phyloP scores from a whole-genome alignment of 2,888 invertebrate species.

The Drosophila algonquin region DNA sequence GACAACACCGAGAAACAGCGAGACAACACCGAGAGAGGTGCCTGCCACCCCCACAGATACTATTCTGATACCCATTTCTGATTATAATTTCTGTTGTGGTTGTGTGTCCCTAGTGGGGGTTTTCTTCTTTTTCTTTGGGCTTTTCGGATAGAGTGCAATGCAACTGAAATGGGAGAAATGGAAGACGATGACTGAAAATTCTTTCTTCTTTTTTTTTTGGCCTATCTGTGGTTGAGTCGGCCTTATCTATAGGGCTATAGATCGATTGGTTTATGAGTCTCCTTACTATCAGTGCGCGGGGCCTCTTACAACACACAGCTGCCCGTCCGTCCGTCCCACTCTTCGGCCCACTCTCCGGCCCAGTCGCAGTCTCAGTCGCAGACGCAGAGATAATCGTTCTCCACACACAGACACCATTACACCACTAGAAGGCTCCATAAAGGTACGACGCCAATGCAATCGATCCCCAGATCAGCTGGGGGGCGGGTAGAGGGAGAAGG shows the following conservation, averaged over 20 bases:
- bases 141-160: neutral
- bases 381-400: conserved; percentile 39
- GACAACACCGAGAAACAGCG: conserved; percentile 33
- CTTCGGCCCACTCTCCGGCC: neutral
- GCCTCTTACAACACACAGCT: conserved; percentile 51
- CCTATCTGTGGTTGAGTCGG: conserved; percentile 28
- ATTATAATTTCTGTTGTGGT: neutral
- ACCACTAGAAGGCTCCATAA: conserved; percentile 28
- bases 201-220: neutral
- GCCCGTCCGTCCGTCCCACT: conserved; percentile 19
- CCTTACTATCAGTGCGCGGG: conserved; percentile 32
- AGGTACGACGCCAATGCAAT: conserved; percentile 13
- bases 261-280: conserved; percentile 54
- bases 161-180: neutral
- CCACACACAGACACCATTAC: conserved; percentile 1
- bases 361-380: neutral
- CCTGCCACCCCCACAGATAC: conserved; percentile 6
- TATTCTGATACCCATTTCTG: neutral
- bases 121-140: neutral
- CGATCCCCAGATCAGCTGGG: conserved; percentile 10
- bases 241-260: conserved; percentile 45
- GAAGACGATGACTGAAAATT: neutral
- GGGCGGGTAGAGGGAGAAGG: neutral
- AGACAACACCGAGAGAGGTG: neutral
- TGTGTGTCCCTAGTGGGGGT: neutral